phyloP scores from a whole-genome alignment of 2,113 vertebrate genomes.

The Oryzias javanicus region DNA sequence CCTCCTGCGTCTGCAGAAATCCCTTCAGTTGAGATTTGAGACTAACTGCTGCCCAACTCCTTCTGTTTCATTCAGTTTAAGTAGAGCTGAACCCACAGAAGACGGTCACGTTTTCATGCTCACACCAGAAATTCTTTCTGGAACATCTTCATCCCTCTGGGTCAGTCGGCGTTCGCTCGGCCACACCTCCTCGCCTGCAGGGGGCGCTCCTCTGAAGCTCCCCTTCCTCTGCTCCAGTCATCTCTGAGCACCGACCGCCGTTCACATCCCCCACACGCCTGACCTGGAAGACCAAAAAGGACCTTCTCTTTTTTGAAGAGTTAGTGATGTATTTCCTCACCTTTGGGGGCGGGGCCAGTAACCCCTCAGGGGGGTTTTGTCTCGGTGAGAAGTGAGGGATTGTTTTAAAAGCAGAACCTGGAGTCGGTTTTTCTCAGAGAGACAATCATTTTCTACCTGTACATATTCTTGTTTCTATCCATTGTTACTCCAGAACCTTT shows the following conservation, averaged over 20 bases:
- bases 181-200: conserved; percentile 40
- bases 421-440: conserved; percentile 35
- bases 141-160: too few species aligned
- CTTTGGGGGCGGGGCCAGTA: conserved; percentile 41
- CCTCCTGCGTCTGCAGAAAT: too few species aligned
- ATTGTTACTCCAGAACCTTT: conserved; percentile 18
- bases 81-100: too few species aligned
- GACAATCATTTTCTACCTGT: conserved; percentile 44
- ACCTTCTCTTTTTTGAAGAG: conserved; percentile 26
- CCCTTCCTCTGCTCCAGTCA: conserved; percentile 40
- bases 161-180: conserved; percentile 49
- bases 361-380: conserved; percentile 31
- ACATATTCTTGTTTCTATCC: conserved; percentile 43
- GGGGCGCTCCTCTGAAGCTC: conserved; percentile 64
- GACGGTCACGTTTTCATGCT: too few species aligned
- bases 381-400: conserved; percentile 37
- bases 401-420: conserved; percentile 43
- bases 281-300: conserved; percentile 68
- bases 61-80: too few species aligned
- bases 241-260: conserved; percentile 41
- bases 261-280: conserved; percentile 56
- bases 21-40: too few species aligned
- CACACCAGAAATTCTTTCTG: too few species aligned
- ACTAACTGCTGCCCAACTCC: too few species aligned
- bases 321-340: conserved; percentile 37